Evolutionary conservation across 2,888 invertebrate genomes (phyloP).

Genomic region (Harpalus rubripes): DNA sequence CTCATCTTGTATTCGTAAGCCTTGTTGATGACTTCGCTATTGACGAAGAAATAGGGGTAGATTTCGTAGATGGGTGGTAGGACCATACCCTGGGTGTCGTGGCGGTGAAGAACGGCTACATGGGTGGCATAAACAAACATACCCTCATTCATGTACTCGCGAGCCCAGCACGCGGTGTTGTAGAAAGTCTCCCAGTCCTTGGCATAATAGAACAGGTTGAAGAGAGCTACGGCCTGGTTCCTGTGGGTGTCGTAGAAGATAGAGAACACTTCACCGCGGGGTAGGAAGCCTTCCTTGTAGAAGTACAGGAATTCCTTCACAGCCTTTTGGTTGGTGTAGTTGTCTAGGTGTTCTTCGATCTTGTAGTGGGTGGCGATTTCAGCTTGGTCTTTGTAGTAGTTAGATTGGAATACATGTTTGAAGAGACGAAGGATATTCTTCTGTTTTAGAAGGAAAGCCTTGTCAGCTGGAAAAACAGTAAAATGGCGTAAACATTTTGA

Average conservation of each 20-base stretch:
- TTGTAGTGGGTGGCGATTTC: constrained; percentile 81
- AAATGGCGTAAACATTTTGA: not conserved
- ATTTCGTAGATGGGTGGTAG: constrained; percentile 86
- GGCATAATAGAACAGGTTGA: constrained; percentile 84
- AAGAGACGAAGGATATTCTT: constrained; percentile 80
- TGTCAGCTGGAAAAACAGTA: constrained; percentile 68
- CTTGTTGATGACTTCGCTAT: constrained; percentile 79
- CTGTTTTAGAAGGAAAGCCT: constrained; percentile 70
- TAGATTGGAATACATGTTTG: constrained; percentile 83
- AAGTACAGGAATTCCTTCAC: constrained; percentile 80
- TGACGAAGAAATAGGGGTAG: constrained; percentile 83
- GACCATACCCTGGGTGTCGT: constrained; percentile 80
- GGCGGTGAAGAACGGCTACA: constrained; percentile 81
- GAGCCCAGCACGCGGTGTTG: constrained; percentile 84
- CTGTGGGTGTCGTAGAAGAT: constrained; percentile 81
- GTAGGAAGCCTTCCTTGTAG: constrained; percentile 80
- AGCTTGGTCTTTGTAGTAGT: constrained; percentile 79
- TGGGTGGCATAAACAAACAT: constrained; percentile 82
- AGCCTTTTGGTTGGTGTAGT: constrained; percentile 79
- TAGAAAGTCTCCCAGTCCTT: constrained; percentile 86
- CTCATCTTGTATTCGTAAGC: constrained; percentile 79
- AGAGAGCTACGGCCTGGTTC: constrained; percentile 82
- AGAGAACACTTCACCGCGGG: constrained; percentile 82
- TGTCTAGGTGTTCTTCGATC: constrained; percentile 81
- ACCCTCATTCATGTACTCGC: constrained; percentile 83